Evolutionary conservation across 92 coral and sea anemone species (phyloP).

Genomic region (Metridium senile): DNA sequence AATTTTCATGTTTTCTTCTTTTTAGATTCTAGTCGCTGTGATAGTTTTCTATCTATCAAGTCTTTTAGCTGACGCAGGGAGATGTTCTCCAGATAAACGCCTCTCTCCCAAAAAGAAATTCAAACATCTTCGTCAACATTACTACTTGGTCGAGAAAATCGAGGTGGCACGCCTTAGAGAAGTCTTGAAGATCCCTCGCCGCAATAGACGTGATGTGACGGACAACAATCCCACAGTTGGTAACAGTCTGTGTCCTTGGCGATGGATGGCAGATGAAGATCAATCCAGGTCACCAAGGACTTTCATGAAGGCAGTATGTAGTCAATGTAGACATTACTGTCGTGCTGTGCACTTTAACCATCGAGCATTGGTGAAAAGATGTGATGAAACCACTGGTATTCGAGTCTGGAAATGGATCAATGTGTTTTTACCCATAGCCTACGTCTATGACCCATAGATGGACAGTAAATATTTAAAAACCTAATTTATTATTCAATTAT

Average conservation of each 20-base stretch:
- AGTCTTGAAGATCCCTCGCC: slow-evolving; percentile 11
- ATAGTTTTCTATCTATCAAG: slow-evolving; percentile 2
- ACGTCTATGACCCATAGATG: slow-evolving; percentile 17
- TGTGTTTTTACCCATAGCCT: slow-evolving; percentile 37
- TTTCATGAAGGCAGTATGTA: slow-evolving; percentile 33
- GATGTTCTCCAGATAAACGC: slow-evolving; percentile 9
- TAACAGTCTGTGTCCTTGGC: slow-evolving; percentile 37
- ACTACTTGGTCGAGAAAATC: slow-evolving; percentile 26
- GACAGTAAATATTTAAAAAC: no score
- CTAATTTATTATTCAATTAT: no score
- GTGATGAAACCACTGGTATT: slow-evolving; percentile 38
- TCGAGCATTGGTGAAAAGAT: slow-evolving; percentile 34
- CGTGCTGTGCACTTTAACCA: slow-evolving; percentile 45
- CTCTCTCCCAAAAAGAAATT: slow-evolving; percentile 19
- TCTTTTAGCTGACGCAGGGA: slow-evolving; percentile 14
- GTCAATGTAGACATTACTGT: slow-evolving; percentile 36
- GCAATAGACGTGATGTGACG: slow-evolving; percentile 24
- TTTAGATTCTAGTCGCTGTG: slow-evolving; percentile 4
- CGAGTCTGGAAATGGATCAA: slow-evolving; percentile 41
- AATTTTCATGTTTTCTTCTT: no score
- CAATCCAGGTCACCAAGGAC: slow-evolving; percentile 32
- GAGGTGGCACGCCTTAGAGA: neutral
- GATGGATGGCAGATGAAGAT: slow-evolving; percentile 44
- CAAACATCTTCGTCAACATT: slow-evolving; percentile 39
- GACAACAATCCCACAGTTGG: slow-evolving; percentile 4